Evolutionary conservation across 2,113 vertebrate species (phyloP).

Genomic region (Drymodes brunneopygia): DNA sequence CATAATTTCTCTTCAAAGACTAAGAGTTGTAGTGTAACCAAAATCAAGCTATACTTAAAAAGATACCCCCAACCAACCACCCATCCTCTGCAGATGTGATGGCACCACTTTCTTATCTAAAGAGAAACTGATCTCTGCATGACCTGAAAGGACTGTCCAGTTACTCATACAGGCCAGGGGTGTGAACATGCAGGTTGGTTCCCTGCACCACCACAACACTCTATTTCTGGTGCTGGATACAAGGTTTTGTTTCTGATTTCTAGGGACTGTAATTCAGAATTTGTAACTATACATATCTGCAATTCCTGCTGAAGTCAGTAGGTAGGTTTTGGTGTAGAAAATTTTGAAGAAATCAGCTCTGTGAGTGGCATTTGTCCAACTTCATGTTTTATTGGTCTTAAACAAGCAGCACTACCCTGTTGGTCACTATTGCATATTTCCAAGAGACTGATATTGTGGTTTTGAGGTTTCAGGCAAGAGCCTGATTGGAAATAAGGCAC

Average conservation of each 20-base stretch:
- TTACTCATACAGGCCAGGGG: rapidly evolving
- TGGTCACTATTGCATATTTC: not conserved
- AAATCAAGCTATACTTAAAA: not conserved
- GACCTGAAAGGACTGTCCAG: not conserved
- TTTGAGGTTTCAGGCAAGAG: conserved; percentile 36
- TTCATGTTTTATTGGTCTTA: conserved; percentile 11
- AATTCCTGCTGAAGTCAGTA: not conserved
- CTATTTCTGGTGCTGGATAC: not conserved
- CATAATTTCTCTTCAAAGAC: not conserved
- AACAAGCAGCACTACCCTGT: not conserved
- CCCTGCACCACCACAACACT: not conserved
- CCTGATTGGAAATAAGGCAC: not conserved
- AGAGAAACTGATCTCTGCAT: not conserved
- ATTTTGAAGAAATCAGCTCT: not conserved
- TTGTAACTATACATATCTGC: not conserved
- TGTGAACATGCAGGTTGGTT: not conserved
- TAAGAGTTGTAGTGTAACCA: not conserved
- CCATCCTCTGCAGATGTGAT: not conserved
- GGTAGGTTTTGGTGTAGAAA: not conserved
- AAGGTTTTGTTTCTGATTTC: not conserved
- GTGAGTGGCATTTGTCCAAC: not conserved
- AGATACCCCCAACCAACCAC: not conserved
- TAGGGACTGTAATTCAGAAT: not conserved
- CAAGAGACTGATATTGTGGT: not conserved
- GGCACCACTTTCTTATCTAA: not conserved